Base-by-base conservation (phyloP, 2,113 vertebrate genomes). In the Onychostruthus taczanowskii region DNA sequence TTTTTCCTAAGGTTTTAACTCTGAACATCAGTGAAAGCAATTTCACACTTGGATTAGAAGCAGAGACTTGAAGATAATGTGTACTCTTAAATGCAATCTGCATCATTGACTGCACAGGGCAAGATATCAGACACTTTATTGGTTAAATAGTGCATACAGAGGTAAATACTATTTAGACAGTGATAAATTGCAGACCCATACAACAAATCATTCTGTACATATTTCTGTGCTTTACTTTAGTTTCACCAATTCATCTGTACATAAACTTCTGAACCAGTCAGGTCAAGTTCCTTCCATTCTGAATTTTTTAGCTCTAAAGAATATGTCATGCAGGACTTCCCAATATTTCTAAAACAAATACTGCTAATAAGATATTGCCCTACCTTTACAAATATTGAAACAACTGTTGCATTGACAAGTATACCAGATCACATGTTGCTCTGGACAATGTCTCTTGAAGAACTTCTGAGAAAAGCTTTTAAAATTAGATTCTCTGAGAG, bases 51-150 rank as follows among this genome's bases (percentile, higher is more conserved):
- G 39, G 23, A 62, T 63, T 35, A 82, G 43, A 93, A 75, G 33
- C 3, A 77, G 75, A 69, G 16, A 56, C 56, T 1, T 67, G 33
- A 82, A 78, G 18, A 47, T 2, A 3, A n/a, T 0, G 0, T 7
- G 4, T 62, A 33, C 6, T 75, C 23, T 49, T 55, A 55, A 46
- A 79, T 24, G 30, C 28, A 76, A 62, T 76, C 62, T 83, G 14
- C 4, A 1, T 55, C 31, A 12, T 13, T 49, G 10, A 22, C 23
- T 49, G 5, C 13, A 20, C 5, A 66, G 7, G 16, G 27, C 13
- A 82, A 62, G 53, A 82, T n/a, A 41, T n/a, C n/a, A 58, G 67
- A 58, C 20, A 47, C 9, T 27, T 11, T 33, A 83, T 39, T 39
- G 49, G 27, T 15, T 87, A 64, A 80, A n/a, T 9, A 68, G 22